phyloP scores from a whole-genome alignment of 2,113 vertebrate genomes.

The Numenius arquata region DNA sequence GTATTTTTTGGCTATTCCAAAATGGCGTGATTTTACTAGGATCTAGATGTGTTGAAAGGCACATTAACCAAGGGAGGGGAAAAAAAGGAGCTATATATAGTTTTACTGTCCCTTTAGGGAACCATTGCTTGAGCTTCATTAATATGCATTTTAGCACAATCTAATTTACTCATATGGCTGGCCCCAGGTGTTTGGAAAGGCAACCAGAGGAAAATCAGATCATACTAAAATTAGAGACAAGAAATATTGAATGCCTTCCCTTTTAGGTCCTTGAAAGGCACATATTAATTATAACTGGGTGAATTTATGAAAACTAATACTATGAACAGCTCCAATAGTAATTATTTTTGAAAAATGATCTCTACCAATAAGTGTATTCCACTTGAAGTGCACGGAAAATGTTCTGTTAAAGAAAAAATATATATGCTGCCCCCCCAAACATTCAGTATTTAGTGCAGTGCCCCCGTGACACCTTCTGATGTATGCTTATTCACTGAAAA shows the following conservation, averaged over 20 bases:
- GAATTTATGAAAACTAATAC: slow-evolving; percentile 56
- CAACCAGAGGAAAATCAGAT: slow-evolving; percentile 71
- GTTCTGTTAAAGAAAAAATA: slow-evolving; percentile 6
- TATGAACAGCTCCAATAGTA: not conserved
- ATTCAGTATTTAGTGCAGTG: not conserved
- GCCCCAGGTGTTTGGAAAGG: slow-evolving; percentile 73
- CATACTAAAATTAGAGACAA: slow-evolving; percentile 70
- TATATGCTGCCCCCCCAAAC: not conserved
- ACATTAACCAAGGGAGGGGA: slow-evolving; percentile 1
- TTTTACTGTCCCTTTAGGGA: slow-evolving; percentile 62
- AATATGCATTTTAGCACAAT: slow-evolving; percentile 75
- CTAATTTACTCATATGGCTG: slow-evolving; percentile 74
- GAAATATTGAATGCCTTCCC: slow-evolving; percentile 62
- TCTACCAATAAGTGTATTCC: not conserved
- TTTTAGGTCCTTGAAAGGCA: slow-evolving; percentile 71
- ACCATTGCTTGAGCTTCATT: slow-evolving; percentile 70
- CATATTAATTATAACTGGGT: slow-evolving; percentile 67
- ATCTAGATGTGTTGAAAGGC: slow-evolving; percentile 53
- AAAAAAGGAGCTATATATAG: slow-evolving; percentile 58
- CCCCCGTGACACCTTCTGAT: not conserved
- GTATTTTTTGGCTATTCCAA: not conserved
- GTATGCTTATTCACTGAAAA: not conserved
- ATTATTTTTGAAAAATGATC: slow-evolving; percentile 59
- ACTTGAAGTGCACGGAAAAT: slow-evolving; percentile 11
- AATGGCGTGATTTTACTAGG: not conserved